These are phyloP conservation scores for Pocillopora verrucosa DNA, from an alignment of 64 coral and sea anemone species.

Conservation along the genomic window DNA sequence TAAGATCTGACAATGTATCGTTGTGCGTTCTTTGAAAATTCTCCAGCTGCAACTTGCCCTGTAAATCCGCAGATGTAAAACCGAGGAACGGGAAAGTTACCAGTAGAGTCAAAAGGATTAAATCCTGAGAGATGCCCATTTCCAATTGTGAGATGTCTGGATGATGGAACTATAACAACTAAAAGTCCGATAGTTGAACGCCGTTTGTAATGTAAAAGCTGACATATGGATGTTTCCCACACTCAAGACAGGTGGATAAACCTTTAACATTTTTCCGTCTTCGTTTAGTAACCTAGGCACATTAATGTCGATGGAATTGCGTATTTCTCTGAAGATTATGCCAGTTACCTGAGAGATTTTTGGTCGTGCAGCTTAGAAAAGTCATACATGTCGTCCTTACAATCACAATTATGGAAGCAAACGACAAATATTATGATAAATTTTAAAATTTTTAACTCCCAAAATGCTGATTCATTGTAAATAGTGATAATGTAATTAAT, in stretches of 20 bases:
- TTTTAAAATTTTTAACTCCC: too few species aligned
- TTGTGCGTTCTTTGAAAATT: slow-evolving; percentile 84
- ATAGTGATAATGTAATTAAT: too few species aligned
- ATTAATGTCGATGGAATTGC: not conserved
- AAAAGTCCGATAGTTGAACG: not conserved
- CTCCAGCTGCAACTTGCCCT: slow-evolving; percentile 62
- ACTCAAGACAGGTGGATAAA: slow-evolving; percentile 9
- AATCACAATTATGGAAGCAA: too few species aligned
- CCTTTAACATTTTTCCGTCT: not conserved
- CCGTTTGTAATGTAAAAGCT: not conserved
- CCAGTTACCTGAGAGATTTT: not conserved
- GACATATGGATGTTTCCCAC: slow-evolving; percentile 23
- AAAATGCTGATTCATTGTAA: too few species aligned
- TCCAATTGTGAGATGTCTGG: not conserved
- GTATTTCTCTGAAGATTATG: not conserved
- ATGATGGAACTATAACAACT: not conserved
- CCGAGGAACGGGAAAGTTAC: not conserved
- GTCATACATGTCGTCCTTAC: too few species aligned
- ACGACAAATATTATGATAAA: too few species aligned
- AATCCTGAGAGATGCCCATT: not conserved
- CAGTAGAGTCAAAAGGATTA: not conserved
- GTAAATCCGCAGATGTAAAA: not conserved
- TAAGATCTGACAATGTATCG: slow-evolving; percentile 73
- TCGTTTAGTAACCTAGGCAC: slow-evolving; percentile 1
- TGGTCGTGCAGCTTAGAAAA: too few species aligned